These are phyloP conservation scores for Drosophila neonasuta DNA, from an alignment of 2,888 invertebrate genomes.

Conservation along the genomic window DNA sequence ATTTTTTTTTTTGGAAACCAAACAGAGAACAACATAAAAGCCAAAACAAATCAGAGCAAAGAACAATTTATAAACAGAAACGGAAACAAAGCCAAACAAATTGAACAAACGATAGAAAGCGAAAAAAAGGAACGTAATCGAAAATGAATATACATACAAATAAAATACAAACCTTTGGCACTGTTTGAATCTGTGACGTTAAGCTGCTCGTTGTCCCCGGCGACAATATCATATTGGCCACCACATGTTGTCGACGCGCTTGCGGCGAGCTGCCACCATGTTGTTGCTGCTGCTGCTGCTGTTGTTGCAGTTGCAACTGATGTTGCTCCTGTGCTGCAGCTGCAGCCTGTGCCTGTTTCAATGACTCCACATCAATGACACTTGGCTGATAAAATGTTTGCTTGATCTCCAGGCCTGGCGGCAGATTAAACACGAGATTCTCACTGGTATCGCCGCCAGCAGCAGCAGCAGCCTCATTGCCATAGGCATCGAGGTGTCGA, in stretches of 20 bases:
- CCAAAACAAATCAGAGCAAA: constrained; percentile 32
- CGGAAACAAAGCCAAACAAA: constrained; percentile 8
- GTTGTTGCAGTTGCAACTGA: constrained; percentile 66
- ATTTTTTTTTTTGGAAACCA: not conserved
- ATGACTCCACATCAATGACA: constrained; percentile 49
- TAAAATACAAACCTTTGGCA: constrained; percentile 82
- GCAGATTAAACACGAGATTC: constrained; percentile 79
- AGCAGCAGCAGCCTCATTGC: constrained; percentile 44
- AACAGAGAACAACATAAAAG: constrained; percentile 5
- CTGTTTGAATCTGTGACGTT: constrained; percentile 82
- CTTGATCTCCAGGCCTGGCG: constrained; percentile 79
- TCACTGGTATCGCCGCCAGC: constrained; percentile 68
- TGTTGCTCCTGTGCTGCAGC: constrained; percentile 65
- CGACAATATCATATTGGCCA: constrained; percentile 81
- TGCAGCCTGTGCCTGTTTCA: constrained; percentile 70
- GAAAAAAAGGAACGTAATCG: constrained; percentile 43
- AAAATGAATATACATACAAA: constrained; percentile 76
- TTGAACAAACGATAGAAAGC: constrained; percentile 32
- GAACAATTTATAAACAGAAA: constrained; percentile 22
- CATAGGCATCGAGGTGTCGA: constrained; percentile 73
- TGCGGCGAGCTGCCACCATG: constrained; percentile 44
- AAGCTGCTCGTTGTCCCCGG: constrained; percentile 72
- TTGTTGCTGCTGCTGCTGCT: constrained; percentile 63
- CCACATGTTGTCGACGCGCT: constrained; percentile 77
- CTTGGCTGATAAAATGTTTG: constrained; percentile 74